Percentiles rank a stretch among this genome's conserved stretches.
phyloP scores from a whole-genome alignment of 2,888 invertebrate genomes.

The Pammene aurita region DNA sequence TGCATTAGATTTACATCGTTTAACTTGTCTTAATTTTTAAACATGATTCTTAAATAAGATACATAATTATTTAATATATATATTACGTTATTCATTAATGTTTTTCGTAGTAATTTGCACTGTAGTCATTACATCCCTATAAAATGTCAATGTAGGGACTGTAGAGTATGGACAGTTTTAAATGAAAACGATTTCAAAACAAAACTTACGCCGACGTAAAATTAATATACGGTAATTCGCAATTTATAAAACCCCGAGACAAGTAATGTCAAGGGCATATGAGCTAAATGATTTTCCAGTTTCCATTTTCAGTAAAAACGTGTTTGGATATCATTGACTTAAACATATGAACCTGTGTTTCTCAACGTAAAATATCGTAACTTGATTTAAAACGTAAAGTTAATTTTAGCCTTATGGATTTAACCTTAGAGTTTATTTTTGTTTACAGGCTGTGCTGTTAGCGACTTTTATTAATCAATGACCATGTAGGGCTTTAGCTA shows the following conservation, averaged over 20 bases:
- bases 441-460: constrained; percentile 43
- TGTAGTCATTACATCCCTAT: not conserved
- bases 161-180: not conserved
- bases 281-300: constrained; percentile 72
- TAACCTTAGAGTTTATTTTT: constrained; percentile 49
- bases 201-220: constrained; percentile 31
- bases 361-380: constrained; percentile 44
- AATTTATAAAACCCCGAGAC: constrained; percentile 50
- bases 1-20: too few species aligned
- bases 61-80: too few species aligned
- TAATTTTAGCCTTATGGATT: constrained; percentile 42
- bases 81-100: too few species aligned
- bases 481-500: constrained; percentile 61
- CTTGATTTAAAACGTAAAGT: constrained; percentile 26
- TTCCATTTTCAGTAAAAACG: constrained; percentile 82
- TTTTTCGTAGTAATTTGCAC: too few species aligned
- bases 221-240: constrained; percentile 44
- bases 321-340: constrained; percentile 60
- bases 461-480: constrained; percentile 48
- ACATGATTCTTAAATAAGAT: too few species aligned
- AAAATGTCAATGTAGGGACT: not conserved
- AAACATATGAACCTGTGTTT: constrained; percentile 51
- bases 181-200: constrained; percentile 38
- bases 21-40: too few species aligned
- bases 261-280: constrained; percentile 75